phyloP scores from a whole-genome alignment of 2,113 vertebrate genomes.

The Porphyrio hochstetteri region DNA sequence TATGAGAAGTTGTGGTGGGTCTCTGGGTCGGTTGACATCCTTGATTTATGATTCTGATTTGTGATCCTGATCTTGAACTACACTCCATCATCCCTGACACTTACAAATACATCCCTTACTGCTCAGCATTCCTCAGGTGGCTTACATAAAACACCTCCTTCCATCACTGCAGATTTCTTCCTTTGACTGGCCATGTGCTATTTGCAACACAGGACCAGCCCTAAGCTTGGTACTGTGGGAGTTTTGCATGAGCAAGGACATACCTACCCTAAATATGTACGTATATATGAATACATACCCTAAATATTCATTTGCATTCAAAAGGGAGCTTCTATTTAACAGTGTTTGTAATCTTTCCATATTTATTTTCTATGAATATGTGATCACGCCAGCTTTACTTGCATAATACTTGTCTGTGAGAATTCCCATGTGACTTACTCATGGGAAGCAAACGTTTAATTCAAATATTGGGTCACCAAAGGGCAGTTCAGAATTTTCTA shows the following conservation, averaged over 20 bases:
- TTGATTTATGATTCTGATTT: background rate
- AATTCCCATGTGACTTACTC: constrained; percentile 6
- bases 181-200: background rate
- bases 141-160: background rate
- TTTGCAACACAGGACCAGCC: background rate
- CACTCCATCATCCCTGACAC: background rate
- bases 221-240: background rate
- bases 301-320: constrained; percentile 20
- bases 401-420: background rate
- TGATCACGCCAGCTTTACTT: background rate
- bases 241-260: background rate
- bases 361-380: constrained; percentile 34
- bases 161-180: background rate
- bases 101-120: background rate
- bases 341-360: constrained; percentile 14
- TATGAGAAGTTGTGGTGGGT: background rate
- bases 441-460: constrained; percentile 16
- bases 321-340: background rate
- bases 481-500: background rate
- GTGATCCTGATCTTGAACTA: background rate
- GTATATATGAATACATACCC: background rate
- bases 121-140: background rate
- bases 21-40: background rate
- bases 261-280: too few species aligned
- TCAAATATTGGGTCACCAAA: background rate